phyloP scores from a whole-genome alignment of 2,888 invertebrate species.

The Thera obeliscata region DNA sequence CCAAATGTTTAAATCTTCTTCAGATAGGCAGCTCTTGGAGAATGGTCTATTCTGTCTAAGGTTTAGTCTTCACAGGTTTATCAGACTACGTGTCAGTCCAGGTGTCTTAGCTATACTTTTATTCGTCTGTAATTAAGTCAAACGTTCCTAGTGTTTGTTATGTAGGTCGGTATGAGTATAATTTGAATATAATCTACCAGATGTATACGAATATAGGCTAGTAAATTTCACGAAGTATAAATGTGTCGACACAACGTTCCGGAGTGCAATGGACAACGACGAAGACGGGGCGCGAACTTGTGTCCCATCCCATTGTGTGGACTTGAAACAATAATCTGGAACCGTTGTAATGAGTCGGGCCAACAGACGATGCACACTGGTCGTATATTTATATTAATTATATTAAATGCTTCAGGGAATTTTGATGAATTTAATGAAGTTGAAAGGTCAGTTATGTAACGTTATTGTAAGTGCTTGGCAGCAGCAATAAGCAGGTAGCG shows the following conservation, averaged over 20 bases:
- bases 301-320: conserved; percentile 77
- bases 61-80: no score
- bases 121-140: no score
- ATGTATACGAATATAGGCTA: no score
- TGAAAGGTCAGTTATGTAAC: conserved; percentile 19
- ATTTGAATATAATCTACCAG: no score
- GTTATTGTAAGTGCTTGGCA: not conserved
- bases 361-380: conserved; percentile 51
- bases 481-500: not conserved
- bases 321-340: conserved; percentile 80
- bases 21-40: no score
- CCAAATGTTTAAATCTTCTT: no score
- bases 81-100: no score
- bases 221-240: no score
- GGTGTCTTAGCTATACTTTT: no score
- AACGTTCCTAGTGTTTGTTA: no score
- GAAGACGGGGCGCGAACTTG: conserved; percentile 73
- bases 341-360: conserved; percentile 71
- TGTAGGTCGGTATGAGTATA: no score
- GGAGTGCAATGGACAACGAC: conserved; percentile 52
- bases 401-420: conserved; percentile 20
- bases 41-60: no score
- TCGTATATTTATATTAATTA: conserved; percentile 33
- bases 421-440: conserved; percentile 22
- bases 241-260: conserved; percentile 37